phyloP scores from a whole-genome alignment of 2,113 vertebrate genomes.

The Dasyprocta punctata region DNA sequence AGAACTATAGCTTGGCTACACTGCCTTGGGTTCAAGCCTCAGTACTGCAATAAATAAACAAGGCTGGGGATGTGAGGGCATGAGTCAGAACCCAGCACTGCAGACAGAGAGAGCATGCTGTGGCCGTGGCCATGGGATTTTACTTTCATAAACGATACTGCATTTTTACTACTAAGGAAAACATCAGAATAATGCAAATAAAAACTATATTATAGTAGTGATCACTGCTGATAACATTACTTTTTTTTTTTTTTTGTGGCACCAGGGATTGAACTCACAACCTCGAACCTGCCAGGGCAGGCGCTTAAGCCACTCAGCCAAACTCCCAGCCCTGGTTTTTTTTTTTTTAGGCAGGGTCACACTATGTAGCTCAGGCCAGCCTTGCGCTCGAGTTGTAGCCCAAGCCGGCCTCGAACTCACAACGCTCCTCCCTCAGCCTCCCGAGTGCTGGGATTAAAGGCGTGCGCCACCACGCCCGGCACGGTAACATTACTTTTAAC shows the following conservation, averaged over 20 bases:
- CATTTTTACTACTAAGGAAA: not conserved
- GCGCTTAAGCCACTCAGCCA: no score
- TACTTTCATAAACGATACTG: constrained; percentile 35
- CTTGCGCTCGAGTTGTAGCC: no score
- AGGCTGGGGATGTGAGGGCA: not conserved
- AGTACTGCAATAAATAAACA: not conserved
- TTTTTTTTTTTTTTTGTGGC: no score
- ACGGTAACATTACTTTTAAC: not conserved
- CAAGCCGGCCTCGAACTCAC: no score
- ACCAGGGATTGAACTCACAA: no score
- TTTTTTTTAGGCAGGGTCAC: no score
- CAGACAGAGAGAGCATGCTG: not conserved
- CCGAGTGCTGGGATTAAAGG: no score
- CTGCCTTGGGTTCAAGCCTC: not conserved
- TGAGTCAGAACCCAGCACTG: not conserved
- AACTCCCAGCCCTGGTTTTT: no score
- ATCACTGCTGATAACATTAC: not conserved
- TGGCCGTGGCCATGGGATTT: not conserved
- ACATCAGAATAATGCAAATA: constrained; percentile 16
- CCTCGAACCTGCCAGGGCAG: no score
- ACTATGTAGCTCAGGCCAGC: no score
- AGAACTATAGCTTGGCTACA: not conserved
- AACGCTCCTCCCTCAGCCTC: no score
- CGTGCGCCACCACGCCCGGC: no score
- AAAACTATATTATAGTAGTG: not conserved